These are phyloP conservation scores for Lysiphlebus fabarum DNA, from an alignment of 1,140 invertebrate species.

Conservation along the genomic window DNA sequence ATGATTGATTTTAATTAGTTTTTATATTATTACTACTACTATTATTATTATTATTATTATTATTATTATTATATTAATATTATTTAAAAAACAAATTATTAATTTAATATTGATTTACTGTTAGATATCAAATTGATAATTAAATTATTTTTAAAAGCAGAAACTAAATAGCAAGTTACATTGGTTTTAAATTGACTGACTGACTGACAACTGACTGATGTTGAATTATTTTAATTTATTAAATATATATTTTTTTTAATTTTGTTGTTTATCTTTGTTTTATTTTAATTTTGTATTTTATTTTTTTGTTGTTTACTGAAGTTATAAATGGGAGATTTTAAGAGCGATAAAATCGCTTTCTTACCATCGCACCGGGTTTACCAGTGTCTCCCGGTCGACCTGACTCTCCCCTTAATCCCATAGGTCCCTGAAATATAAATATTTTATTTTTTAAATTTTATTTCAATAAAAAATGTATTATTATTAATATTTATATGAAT, in stretches of 20 bases:
- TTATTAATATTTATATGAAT: neutral
- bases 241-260: neutral
- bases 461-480: neutral
- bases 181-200: no score
- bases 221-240: constrained; percentile 42
- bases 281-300: neutral
- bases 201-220: constrained; percentile 40
- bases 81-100: constrained; percentile 18
- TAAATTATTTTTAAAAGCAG: no score
- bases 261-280: no score
- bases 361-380: constrained; percentile 76
- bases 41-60: no score
- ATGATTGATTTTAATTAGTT: no score
- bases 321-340: constrained; percentile 36
- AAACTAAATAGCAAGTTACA: no score
- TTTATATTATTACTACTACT: no score
- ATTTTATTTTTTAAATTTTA: constrained; percentile 7
- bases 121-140: no score
- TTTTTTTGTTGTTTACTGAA: neutral
- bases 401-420: constrained; percentile 80
- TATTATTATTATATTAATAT: no score
- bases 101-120: no score
- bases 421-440: constrained; percentile 69
- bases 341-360: constrained; percentile 54
- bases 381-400: constrained; percentile 72